Evolutionary conservation across 2,113 vertebrate species (phyloP).

Genomic region (Aphelocoma coerulescens): DNA sequence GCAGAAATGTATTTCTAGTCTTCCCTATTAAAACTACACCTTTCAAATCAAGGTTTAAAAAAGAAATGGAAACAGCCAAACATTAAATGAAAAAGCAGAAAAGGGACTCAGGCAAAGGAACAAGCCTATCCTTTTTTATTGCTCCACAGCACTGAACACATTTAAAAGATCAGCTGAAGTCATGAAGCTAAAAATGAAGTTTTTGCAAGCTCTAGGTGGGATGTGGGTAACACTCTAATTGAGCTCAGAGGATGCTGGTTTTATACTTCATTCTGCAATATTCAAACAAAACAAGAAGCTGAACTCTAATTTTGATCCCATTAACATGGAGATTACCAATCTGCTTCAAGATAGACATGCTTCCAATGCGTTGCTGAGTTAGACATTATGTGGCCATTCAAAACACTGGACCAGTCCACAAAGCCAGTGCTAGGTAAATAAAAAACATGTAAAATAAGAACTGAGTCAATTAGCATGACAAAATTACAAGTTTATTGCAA

Average conservation of each 20-base stretch:
- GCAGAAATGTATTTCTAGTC: not conserved
- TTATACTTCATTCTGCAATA: not conserved
- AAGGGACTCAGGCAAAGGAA: not conserved
- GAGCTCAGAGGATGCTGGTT: not conserved
- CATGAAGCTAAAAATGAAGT: not conserved
- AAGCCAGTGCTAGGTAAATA: not conserved
- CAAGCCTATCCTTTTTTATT: not conserved
- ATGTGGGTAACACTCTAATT: not conserved
- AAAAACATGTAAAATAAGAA: not conserved
- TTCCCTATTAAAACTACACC: not conserved
- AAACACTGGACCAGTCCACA: not conserved
- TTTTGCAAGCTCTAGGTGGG: not conserved
- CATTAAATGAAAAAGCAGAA: not conserved
- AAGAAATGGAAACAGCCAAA: not conserved
- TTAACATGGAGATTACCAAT: not conserved
- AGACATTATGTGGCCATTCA: not conserved
- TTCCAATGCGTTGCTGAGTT: not conserved
- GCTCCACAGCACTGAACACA: not conserved
- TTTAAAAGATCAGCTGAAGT: not conserved
- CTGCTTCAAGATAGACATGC: not conserved
- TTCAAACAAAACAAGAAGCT: not conserved
- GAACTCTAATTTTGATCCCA: not conserved
- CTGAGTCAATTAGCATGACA: not conserved
- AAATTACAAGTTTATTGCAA: constrained; percentile 46
- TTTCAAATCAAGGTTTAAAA: not conserved